Percentiles rank a stretch among this genome's conserved stretches.
Evolutionary conservation across 2,113 vertebrate species (phyloP).

Genomic region (Hepsetus odoe): DNA sequence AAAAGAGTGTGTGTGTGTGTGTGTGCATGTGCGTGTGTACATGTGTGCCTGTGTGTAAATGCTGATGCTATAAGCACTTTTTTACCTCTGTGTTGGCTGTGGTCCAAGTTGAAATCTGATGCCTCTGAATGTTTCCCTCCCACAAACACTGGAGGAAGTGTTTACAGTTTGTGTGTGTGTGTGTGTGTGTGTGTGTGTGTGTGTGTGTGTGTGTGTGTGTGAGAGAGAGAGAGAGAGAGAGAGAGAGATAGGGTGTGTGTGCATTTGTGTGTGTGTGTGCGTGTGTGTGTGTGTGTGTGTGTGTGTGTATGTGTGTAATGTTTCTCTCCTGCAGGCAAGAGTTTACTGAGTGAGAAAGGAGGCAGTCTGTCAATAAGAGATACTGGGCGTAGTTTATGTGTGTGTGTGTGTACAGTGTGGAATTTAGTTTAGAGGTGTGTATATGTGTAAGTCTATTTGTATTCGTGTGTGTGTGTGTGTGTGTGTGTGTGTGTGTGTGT

Average conservation of each 20-base stretch:
- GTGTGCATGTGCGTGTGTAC: slow-evolving; percentile 8
- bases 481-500: slow-evolving; percentile 9
- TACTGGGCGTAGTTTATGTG: slow-evolving; percentile 35
- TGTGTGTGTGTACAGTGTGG: slow-evolving; percentile 31
- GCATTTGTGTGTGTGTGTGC: background rate
- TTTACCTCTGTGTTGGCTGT: slow-evolving; percentile 48
- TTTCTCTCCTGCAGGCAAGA: slow-evolving; percentile 51
- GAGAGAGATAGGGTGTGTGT: background rate
- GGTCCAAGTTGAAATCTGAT: slow-evolving; percentile 55
- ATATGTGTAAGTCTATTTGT: slow-evolving; percentile 3
- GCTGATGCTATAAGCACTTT: slow-evolving; percentile 55
- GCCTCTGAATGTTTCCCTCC: slow-evolving; percentile 56
- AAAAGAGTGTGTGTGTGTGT: background rate
- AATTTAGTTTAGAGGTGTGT: slow-evolving; percentile 39
- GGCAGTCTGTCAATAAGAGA: slow-evolving; percentile 54
- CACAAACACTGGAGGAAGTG: slow-evolving; percentile 52
- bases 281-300: slow-evolving; percentile 18
- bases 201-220: background rate
- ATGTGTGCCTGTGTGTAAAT: slow-evolving; percentile 40
- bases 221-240: background rate
- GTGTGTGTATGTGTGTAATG: slow-evolving; percentile 45
- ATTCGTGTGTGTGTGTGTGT: background rate
- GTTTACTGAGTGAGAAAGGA: slow-evolving; percentile 50
- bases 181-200: background rate
- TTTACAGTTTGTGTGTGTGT: slow-evolving; percentile 38